phyloP scores from a whole-genome alignment of 2,113 vertebrate species.

The Deroptyus accipitrinus region DNA sequence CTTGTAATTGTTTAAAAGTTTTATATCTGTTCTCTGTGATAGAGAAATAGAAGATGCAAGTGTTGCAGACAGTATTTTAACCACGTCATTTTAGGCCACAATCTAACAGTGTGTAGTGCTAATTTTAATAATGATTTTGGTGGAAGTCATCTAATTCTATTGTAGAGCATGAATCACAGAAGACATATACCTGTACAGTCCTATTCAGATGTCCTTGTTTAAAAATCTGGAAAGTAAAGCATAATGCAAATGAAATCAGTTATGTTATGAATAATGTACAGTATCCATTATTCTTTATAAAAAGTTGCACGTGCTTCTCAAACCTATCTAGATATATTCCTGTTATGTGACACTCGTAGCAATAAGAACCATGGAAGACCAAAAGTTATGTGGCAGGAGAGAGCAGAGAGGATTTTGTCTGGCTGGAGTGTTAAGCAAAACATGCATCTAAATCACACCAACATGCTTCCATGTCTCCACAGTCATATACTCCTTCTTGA shows the following conservation, averaged over 20 bases:
- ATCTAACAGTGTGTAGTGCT: conserved; percentile 4
- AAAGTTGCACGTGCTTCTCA: conserved; percentile 42
- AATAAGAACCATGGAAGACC: not conserved
- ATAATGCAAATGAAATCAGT: conserved; percentile 58
- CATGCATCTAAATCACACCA: not conserved
- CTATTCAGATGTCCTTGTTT: conserved; percentile 52
- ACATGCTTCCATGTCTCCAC: not conserved
- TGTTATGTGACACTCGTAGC: not conserved
- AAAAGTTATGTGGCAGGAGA: not conserved
- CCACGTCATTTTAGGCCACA: not conserved
- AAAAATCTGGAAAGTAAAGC: conserved; percentile 51
- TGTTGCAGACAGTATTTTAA: not conserved
- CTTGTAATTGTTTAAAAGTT: not conserved
- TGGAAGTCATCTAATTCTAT: conserved; percentile 10
- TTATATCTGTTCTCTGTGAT: not conserved
- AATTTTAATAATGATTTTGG: conserved; percentile 16
- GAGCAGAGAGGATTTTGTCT: not conserved
- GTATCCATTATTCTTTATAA: conserved; percentile 45
- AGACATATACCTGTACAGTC: conserved; percentile 7
- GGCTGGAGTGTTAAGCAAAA: not conserved
- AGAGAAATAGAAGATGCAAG: not conserved
- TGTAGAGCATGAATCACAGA: not conserved
- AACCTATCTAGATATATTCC: not conserved
- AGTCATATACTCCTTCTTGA: not conserved
- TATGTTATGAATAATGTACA: conserved; percentile 58